phyloP scores from a whole-genome alignment of 2,888 invertebrate genomes.

The Tenthredo livida region DNA sequence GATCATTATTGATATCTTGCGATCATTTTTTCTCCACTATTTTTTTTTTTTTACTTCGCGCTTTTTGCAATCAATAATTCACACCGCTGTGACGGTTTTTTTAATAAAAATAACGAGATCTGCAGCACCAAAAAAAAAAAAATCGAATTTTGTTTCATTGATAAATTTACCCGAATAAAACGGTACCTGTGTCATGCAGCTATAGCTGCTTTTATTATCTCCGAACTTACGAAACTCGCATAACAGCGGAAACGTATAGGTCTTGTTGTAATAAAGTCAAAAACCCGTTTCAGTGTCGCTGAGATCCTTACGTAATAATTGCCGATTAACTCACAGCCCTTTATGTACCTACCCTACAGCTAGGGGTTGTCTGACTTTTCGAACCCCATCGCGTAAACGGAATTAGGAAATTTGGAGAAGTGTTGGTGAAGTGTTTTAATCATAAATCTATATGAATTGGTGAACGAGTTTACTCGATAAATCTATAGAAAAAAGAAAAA shows the following conservation, averaged over 20 bases:
- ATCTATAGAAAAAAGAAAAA: neutral
- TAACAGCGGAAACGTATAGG: conserved; percentile 14
- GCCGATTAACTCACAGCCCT: conserved; percentile 24
- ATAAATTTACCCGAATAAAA: neutral
- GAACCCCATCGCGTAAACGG: neutral
- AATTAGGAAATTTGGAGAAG: neutral
- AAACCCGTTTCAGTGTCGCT: conserved; percentile 22
- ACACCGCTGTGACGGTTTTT: neutral
- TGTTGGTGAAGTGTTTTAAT: conserved; percentile 45
- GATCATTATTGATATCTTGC: neutral
- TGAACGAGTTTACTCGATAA: conserved; percentile 3
- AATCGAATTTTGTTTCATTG: neutral
- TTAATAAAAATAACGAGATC: neutral
- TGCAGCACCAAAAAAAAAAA: neutral
- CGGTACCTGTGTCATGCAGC: neutral
- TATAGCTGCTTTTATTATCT: neutral
- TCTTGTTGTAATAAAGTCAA: conserved; percentile 36
- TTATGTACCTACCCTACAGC: neutral
- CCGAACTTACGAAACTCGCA: neutral
- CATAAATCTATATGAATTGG: conserved; percentile 22
- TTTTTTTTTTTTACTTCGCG: neutral
- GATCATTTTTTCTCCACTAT: neutral
- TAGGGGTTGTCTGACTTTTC: neutral
- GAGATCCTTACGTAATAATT: conserved; percentile 29
- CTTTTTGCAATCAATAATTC: neutral